Percentiles rank a stretch among this genome's conserved stretches.
Evolutionary conservation across 2,113 vertebrate species (phyloP).

Genomic region (Psilopogon haemacephalus): DNA sequence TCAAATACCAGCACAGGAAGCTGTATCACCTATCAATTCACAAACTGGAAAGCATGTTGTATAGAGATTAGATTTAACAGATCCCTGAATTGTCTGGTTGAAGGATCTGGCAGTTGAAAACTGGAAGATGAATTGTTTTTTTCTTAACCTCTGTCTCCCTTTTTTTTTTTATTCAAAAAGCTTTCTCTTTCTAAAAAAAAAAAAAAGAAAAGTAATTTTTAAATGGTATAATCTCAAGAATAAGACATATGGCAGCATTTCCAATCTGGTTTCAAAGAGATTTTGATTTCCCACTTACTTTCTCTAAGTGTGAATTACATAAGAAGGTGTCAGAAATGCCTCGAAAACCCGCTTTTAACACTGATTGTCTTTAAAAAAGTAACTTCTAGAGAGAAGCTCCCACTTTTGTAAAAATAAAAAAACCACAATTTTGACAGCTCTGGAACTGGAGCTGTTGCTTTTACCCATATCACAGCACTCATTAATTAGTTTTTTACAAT

Average conservation of each 20-base stretch:
- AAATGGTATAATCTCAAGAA: not conserved
- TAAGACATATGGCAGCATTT: constrained; percentile 43
- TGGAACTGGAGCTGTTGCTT: not conserved
- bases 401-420: not conserved
- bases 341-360: constrained; percentile 25
- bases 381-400: not conserved
- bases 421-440: not conserved
- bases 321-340: constrained; percentile 44
- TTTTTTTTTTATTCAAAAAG: no score
- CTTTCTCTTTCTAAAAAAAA: no score
- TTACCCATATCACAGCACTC: not conserved
- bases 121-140: not conserved
- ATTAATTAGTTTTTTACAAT: not conserved
- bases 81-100: constrained; percentile 25
- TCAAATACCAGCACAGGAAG: constrained; percentile 34
- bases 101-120: constrained; percentile 31
- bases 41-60: constrained; percentile 37
- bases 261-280: constrained; percentile 18
- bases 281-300: constrained; percentile 43
- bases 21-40: constrained; percentile 33
- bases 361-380: not conserved
- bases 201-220: no score
- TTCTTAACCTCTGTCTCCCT: accelerated
- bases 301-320: constrained; percentile 29
- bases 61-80: constrained; percentile 36